Evolutionary conservation across 2,113 vertebrate species (phyloP), one percentile per base, ranked within the genome.

Genomic region (Neofelis nebulosa): DNA sequence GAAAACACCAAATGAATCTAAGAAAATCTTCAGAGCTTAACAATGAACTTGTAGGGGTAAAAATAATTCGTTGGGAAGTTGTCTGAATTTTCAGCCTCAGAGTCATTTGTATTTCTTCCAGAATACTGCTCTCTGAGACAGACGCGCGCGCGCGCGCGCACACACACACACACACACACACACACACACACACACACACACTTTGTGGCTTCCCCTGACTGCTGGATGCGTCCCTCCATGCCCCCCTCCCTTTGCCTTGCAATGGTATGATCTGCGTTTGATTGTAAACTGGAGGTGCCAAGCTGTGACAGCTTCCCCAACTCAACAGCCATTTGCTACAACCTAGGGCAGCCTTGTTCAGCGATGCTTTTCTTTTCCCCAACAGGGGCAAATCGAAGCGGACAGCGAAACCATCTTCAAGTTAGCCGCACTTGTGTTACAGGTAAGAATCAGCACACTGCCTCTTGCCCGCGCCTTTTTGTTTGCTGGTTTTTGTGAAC

Each of bases 321-420:
- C 95, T 95, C 85, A 85, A 89, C 76, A 91, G 80, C 82, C 93
- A 10, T 91, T 96, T 83, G 84, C 93, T 96, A 23, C 69, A 65
- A 61, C 88, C 79, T 50, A 29, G 33, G 55, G 61, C 52, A 25
- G 78, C 48, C 78, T 18, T 48, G 41, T 50, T 91, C 81, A 94
- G 61, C 91, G 94, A 96, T 48, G 95, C 78, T 98, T 80, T 52
- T 68, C 88, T 98, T 98, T 94, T 97, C 82, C 89, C 85, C 45
- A 31, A 25, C 99, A 99, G 99, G 99, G 99, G 36, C 99, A 98
- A 78, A 99, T 99, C 50, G 99, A 99, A 94, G 99, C 99, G 96
- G 99, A 99, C 96, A 99, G 99, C 23, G 99, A 98, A 96, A 98
- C 99, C 65, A 98, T 99, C 87, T 99, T 99, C 99, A 99, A 99